A percentile compares a stretch with the other conserved stretches of the same genome.
phyloP scores from a whole-genome alignment of 2,113 vertebrate genomes.

The Coptodon rendalli region DNA sequence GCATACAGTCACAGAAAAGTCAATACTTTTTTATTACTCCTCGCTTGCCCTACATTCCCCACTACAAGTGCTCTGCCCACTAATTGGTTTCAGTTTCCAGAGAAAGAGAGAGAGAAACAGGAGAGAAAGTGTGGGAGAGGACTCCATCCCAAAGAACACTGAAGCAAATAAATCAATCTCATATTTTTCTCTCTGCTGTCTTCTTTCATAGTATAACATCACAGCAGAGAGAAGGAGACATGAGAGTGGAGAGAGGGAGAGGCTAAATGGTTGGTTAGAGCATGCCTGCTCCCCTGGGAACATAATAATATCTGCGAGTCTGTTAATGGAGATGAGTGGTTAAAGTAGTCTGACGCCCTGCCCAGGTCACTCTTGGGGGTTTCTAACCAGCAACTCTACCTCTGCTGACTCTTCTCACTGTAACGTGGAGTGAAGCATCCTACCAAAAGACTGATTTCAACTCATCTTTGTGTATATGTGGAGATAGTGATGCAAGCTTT shows the following conservation, averaged over 20 bases:
- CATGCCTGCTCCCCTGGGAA: conserved; percentile 53
- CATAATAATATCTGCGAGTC: conserved; percentile 64
- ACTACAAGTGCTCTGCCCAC: conserved; percentile 81
- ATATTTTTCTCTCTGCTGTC: conserved; percentile 68
- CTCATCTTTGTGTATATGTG: neutral
- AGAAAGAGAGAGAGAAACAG: conserved; percentile 57
- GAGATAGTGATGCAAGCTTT: neutral
- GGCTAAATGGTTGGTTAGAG: conserved; percentile 67
- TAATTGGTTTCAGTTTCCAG: conserved; percentile 86
- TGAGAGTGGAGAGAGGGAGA: conserved; percentile 52
- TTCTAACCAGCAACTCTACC: conserved; percentile 54
- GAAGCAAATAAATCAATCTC: conserved; percentile 86
- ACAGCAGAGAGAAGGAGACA: conserved; percentile 50
- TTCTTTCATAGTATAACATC: conserved; percentile 77
- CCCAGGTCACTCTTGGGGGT: conserved; percentile 55
- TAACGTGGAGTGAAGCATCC: conserved; percentile 10
- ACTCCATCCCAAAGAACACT: conserved; percentile 81
- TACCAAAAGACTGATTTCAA: conserved; percentile 25
- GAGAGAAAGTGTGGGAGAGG: conserved; percentile 63
- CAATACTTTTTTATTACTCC: conserved; percentile 92
- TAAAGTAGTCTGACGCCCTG: conserved; percentile 62
- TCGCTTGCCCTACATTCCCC: conserved; percentile 85
- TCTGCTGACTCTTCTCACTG: conserved; percentile 9
- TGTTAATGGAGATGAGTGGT: conserved; percentile 68
- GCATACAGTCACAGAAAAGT: conserved; percentile 89